Evolutionary conservation across 2,113 vertebrate species (phyloP), one percentile per base, ranked within the genome.

Genomic region (Nothoprocta perdicaria): DNA sequence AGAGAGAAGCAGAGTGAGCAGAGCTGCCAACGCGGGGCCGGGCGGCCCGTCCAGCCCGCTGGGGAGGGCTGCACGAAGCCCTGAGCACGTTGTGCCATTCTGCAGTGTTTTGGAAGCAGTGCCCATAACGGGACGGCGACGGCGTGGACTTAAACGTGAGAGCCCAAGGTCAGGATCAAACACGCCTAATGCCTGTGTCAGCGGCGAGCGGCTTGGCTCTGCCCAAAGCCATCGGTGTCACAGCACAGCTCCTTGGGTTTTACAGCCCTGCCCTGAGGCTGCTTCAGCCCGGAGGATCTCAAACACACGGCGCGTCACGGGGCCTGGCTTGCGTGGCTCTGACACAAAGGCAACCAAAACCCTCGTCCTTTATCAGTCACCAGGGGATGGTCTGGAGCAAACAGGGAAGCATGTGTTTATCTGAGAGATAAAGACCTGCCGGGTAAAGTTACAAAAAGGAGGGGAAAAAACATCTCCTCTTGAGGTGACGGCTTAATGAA

Each of bases 321-420:
- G 71, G 29, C 46, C 8, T 22, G 76, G 48, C 21, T 41, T 5
- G 72, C 1, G 14, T 27, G 61, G 29, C 60, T 76, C 73, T 16
- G 71, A 58, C 73, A 62, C 60, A 79, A 73, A 71, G 41, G 41
- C 72, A 65, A 53, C 50, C 46, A 16, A 78, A 83, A 50, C n/a
- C 33, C 61, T 67, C n/a, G n/a, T 4, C 81, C 75, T 63, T 85
- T 92, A 91, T 87, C 80, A 88, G 81, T 26, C 60, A 41, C 57
- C 12, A n/a, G 63, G 62, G 68, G 85, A 86, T 40, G 68, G 81
- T 67, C 72, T 68, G 93, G 80, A 84, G 69, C 86, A 92, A 53
- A 26, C 66, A 83, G 79, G 35, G 66, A 48, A 62, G 55, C 13
- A 6, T 13, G 53, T 72, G 82, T 80, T 96, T 91, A 81, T 48